Evolutionary conservation across 2,113 vertebrate species (phyloP).

Genomic region (Nothobranchius kuhntae): DNA sequence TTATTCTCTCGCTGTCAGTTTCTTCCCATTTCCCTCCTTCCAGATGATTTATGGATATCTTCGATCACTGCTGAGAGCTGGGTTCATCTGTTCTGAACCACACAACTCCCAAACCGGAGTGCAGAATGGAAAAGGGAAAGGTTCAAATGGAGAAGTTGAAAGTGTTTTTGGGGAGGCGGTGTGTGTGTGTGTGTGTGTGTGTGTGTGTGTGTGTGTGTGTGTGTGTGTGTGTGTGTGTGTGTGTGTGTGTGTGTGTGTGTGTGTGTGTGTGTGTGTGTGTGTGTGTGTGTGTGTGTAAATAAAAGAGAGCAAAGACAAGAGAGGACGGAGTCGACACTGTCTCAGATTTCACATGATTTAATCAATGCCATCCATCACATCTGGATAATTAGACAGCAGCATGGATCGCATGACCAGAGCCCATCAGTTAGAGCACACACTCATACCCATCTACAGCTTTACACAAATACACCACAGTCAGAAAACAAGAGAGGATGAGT

Average conservation of each 20-base stretch:
- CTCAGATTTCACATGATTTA: conserved; percentile 65
- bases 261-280: conserved; percentile 19
- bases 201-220: conserved; percentile 14
- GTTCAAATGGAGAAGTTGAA: conserved; percentile 20
- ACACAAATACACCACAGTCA: conserved; percentile 8
- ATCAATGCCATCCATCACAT: conserved; percentile 75
- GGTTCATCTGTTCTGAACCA: conserved; percentile 64
- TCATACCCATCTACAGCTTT: conserved; percentile 9
- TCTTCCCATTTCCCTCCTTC: conserved; percentile 9
- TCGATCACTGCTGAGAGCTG: conserved; percentile 67
- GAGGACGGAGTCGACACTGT: conserved; percentile 27
- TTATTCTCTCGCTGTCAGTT: conserved; percentile 9
- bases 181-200: conserved; percentile 13
- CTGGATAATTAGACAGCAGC: conserved; percentile 71
- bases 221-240: conserved; percentile 6
- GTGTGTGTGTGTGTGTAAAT: too few relatives aligned
- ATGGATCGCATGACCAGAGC: conserved; percentile 57
- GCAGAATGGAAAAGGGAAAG: conserved; percentile 22
- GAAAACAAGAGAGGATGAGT: not conserved
- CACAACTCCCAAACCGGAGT: conserved; percentile 43
- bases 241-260: conserved; percentile 9
- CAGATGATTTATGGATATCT: conserved; percentile 65
- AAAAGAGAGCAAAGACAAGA: not conserved
- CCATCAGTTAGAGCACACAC: conserved; percentile 38
- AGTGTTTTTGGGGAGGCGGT: not conserved